Evolutionary conservation across 2,888 invertebrate genomes (phyloP), one percentile per base, ranked within the genome.

Genomic region (Thelaira solivaga): DNA sequence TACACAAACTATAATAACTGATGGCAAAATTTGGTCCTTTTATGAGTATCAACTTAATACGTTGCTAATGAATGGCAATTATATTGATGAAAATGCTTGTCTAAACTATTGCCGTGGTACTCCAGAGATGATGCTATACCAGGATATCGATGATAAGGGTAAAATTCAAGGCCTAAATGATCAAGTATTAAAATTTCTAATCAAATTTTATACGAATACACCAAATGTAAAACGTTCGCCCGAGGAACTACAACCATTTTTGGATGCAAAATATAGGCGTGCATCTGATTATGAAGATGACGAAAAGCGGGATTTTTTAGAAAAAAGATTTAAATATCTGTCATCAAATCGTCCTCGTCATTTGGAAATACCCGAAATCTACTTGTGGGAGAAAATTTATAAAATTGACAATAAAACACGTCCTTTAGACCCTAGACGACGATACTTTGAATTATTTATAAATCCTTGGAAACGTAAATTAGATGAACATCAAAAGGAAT

Each of bases 11-110:
- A 90, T 97, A 11, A 91, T 98, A 39, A 96, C 97, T 0, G 94
- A 99, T 89, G 98, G 99, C 0, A 92, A 94, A 81, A 86, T 91
- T 3, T 97, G 96, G 93, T 94, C 95, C 0, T 94, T 98, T 81
- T 95, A 94, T 85, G 92, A 93, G 11, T 99, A 98, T 86, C 99
- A 99, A 88, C 89, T 99, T 71, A 99, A 99, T 87, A 98, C 97
- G 0, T 91, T 93, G 34, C 85, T 92, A 11, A 88, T 95, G 82
- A 92, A 95, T 83, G 90, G 91, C 29, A 91, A 93, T 81, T 86
- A 92, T 82, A 89, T 91, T n/a, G 89, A 91, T 34, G 90, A 90
- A 10, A 96, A 96, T 88, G 91, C 91, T 0, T 92, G 92, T 82
- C 90, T 92, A 55, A 98, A 98, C 86, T 86, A 96, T 39, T 96